Conservation (phyloP, 2,113 vertebrate genomes). For the Odobenus rosmarus region DNA sequence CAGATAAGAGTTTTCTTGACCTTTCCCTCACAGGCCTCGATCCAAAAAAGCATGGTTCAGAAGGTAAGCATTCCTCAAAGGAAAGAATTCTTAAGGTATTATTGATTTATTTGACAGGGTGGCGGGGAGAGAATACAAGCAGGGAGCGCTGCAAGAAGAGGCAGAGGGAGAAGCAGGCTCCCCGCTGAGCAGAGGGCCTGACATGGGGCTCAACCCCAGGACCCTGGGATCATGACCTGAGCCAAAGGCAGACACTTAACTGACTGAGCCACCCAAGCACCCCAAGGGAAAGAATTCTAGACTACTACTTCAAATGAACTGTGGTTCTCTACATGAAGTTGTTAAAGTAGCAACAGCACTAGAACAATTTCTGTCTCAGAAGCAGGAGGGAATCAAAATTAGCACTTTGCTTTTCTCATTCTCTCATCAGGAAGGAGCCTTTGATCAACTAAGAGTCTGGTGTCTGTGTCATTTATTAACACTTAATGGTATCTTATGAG, state of each 20-base stretch:
- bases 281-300: not conserved
- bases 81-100: not conserved
- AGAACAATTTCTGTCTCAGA: not conserved
- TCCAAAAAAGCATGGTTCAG: not conserved
- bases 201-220: too few species aligned
- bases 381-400: not conserved
- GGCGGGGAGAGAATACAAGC: too few species aligned
- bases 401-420: not conserved
- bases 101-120: too few species aligned
- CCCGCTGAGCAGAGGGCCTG: too few species aligned
- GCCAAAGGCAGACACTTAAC: too few species aligned
- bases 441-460: not conserved
- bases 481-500: not conserved
- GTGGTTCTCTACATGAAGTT: too few species aligned
- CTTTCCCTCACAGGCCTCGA: not conserved
- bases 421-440: not conserved
- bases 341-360: not conserved
- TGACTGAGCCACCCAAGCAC: too few species aligned
- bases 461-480: not conserved
- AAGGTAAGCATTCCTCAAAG: not conserved
- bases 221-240: too few species aligned
- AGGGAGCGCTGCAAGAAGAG: too few species aligned
- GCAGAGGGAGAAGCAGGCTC: too few species aligned
- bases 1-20: not conserved
- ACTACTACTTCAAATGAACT: not conserved